Conservation (phyloP, 2,797 vertebrate species). For the Bovichtus diacanthus region DNA sequence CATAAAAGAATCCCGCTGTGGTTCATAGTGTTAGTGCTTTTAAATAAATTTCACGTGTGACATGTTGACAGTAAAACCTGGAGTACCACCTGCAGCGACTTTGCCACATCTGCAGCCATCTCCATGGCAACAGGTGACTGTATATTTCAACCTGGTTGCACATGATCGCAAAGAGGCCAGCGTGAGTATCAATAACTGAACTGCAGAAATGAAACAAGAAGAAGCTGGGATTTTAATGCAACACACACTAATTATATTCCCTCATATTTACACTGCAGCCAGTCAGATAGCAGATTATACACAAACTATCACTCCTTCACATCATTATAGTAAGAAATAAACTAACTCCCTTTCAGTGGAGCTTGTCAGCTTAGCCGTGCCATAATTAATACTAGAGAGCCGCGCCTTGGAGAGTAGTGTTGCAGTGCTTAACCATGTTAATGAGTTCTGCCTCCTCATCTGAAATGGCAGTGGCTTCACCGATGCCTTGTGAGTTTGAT, state of each 20-base stretch:
- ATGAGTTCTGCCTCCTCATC: slow-evolving; percentile 68
- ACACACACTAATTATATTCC: slow-evolving; percentile 52
- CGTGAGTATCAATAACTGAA: slow-evolving; percentile 37
- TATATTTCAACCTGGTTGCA: slow-evolving; percentile 39
- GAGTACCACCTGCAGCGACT: slow-evolving; percentile 6
- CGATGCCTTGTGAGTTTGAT: slow-evolving; percentile 10
- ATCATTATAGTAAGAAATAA: slow-evolving; percentile 52
- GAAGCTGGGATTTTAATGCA: slow-evolving; percentile 68
- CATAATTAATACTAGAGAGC: slow-evolving; percentile 72
- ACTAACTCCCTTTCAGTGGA: slow-evolving; percentile 32
- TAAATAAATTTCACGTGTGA: background rate
- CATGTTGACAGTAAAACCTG: slow-evolving; percentile 4
- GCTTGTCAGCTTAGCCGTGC: slow-evolving; percentile 54
- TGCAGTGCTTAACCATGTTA: slow-evolving; percentile 58
- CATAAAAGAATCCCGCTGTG: background rate
- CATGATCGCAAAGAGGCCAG: slow-evolving; percentile 39
- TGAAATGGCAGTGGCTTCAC: slow-evolving; percentile 27
- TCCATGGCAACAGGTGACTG: slow-evolving; percentile 61
- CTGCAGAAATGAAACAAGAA: slow-evolving; percentile 44
- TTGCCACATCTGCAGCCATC: slow-evolving; percentile 34
- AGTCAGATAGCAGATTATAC: slow-evolving; percentile 36
- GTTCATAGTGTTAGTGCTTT: background rate
- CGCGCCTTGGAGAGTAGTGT: slow-evolving; percentile 49
- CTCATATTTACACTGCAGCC: slow-evolving; percentile 26
- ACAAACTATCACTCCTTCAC: slow-evolving; percentile 32